A percentile compares a stretch with the other conserved stretches of the same genome.
These are phyloP conservation scores for Sciaenops ocellatus DNA, from an alignment of 2,797 vertebrate species.

Conservation along the genomic window DNA sequence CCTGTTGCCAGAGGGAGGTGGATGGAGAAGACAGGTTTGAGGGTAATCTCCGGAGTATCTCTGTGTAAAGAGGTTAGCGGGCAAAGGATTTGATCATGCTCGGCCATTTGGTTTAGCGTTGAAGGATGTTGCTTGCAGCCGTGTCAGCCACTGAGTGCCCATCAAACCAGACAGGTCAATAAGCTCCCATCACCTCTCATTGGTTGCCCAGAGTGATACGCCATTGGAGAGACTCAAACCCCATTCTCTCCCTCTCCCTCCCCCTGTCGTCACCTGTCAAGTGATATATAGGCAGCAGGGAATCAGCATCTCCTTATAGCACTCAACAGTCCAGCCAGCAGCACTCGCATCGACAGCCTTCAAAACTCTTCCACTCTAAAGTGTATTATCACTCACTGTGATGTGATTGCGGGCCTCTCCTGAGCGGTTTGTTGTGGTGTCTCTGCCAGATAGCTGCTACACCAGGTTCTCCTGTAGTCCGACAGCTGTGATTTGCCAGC, in stretches of 20 bases:
- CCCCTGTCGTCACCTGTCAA: slow-evolving; percentile 68
- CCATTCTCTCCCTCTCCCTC: slow-evolving; percentile 13
- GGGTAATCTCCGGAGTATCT: slow-evolving; percentile 61
- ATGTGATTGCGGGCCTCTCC: slow-evolving; percentile 57
- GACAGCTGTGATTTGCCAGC: slow-evolving; percentile 43
- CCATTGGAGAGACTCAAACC: slow-evolving; percentile 61
- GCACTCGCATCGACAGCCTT: slow-evolving; percentile 66
- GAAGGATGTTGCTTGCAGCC: slow-evolving; percentile 59
- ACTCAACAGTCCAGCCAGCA: slow-evolving; percentile 57
- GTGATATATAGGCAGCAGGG: slow-evolving; percentile 53
- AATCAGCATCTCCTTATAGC: slow-evolving; percentile 63
- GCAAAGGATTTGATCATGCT: slow-evolving; percentile 56
- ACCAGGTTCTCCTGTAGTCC: slow-evolving; percentile 41
- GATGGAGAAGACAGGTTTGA: slow-evolving; percentile 21
- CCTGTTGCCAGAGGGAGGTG: slow-evolving; percentile 18
- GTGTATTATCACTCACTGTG: slow-evolving; percentile 61
- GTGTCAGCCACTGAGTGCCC: slow-evolving; percentile 66
- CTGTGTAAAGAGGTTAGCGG: slow-evolving; percentile 67
- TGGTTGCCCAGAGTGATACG: slow-evolving; percentile 58
- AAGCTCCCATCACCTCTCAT: slow-evolving; percentile 67
- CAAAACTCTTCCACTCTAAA: slow-evolving; percentile 60
- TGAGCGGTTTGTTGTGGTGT: slow-evolving; percentile 47
- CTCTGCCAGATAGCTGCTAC: slow-evolving; percentile 31
- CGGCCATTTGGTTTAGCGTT: slow-evolving; percentile 56
- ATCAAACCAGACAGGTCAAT: slow-evolving; percentile 70